phyloP scores from a whole-genome alignment of 2,113 vertebrate species.

The Emydura subglobosa region DNA sequence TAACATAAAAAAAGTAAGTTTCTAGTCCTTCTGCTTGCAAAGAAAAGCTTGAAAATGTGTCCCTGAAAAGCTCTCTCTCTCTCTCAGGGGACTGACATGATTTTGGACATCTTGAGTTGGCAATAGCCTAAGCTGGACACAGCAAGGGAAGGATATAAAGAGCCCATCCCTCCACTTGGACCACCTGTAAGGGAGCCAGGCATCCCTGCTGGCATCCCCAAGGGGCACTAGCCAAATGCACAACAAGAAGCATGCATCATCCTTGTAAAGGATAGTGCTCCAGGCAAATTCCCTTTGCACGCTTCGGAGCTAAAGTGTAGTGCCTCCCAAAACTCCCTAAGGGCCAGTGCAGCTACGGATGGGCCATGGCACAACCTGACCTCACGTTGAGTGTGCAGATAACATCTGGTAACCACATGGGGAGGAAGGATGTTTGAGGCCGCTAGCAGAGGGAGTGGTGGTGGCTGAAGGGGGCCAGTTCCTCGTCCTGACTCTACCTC shows the following conservation, averaged over 20 bases:
- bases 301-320: not conserved
- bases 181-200: accelerated
- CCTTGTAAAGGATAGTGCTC: not conserved
- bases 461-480: not conserved
- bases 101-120: not conserved
- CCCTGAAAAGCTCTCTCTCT: not conserved
- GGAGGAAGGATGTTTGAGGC: accelerated
- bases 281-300: not conserved
- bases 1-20: not conserved
- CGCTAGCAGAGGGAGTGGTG: accelerated
- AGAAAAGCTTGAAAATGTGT: not conserved
- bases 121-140: not conserved
- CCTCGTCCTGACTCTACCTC: not conserved
- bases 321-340: not conserved
- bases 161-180: accelerated
- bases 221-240: not conserved
- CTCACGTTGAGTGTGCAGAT: accelerated
- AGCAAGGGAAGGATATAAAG: not conserved
- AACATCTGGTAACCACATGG: accelerated
- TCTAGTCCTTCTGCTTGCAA: not conserved
- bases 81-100: too few relatives aligned
- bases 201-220: accelerated
- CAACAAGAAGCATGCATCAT: not conserved
- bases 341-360: not conserved
- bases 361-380: accelerated